These are phyloP conservation scores for Aramus guarauna DNA, from an alignment of 2,113 vertebrate genomes.

Conservation along the genomic window DNA sequence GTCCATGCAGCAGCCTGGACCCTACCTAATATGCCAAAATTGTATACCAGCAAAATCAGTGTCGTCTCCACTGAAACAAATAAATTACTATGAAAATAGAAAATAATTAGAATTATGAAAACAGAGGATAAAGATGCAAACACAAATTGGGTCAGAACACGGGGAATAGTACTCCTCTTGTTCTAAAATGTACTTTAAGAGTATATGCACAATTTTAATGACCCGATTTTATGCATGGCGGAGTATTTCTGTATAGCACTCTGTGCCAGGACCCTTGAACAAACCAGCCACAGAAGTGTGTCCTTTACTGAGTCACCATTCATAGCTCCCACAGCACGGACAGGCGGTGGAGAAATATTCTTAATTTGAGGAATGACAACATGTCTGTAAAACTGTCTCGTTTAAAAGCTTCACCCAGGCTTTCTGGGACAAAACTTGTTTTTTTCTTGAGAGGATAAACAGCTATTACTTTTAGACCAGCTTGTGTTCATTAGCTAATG, in stretches of 20 bases:
- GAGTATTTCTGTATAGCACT: neutral
- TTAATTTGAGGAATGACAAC: conserved; percentile 21
- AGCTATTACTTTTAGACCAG: neutral
- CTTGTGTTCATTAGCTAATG: conserved; percentile 25
- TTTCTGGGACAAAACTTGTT: neutral
- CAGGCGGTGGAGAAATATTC: neutral
- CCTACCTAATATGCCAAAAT: neutral
- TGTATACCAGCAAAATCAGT: neutral
- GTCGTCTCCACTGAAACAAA: neutral
- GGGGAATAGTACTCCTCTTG: neutral
- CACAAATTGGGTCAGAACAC: neutral
- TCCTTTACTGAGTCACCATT: neutral
- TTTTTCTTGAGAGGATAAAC: conserved; percentile 17
- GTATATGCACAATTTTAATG: neutral
- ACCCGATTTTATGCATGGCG: neutral
- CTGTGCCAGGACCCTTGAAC: neutral
- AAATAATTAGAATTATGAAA: neutral
- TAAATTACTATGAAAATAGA: neutral
- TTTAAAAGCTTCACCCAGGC: neutral
- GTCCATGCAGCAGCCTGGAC: neutral
- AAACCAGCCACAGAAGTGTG: neutral
- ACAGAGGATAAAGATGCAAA: neutral
- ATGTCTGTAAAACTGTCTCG: conserved; percentile 39
- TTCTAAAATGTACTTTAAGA: neutral
- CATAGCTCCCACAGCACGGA: neutral